These are phyloP conservation scores for Cladopsammia gracilis DNA, from an alignment of 64 coral and sea anemone genomes.

Conservation along the genomic window DNA sequence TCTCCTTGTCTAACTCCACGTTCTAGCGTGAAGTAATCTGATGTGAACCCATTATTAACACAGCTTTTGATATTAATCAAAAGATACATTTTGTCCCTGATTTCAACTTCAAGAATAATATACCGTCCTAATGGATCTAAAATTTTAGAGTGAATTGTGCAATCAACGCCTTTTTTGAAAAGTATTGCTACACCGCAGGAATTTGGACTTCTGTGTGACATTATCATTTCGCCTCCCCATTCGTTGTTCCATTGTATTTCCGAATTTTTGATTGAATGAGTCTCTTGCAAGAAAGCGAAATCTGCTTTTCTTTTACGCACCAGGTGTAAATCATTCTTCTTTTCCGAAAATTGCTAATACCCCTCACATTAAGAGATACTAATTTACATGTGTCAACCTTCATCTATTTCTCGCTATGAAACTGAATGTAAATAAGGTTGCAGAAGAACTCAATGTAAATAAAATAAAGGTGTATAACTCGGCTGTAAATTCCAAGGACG, in stretches of 20 bases:
- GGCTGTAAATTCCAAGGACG: too few relatives aligned
- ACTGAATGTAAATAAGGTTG: too few relatives aligned
- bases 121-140: neutral
- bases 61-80: constrained; percentile 33
- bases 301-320: neutral
- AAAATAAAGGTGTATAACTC: too few relatives aligned
- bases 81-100: constrained; percentile 14
- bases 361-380: too few relatives aligned
- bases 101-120: neutral
- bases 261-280: neutral
- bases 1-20: too few relatives aligned
- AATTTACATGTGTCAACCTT: too few relatives aligned
- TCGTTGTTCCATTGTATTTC: neutral
- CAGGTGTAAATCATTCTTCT: too few relatives aligned
- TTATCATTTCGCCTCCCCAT: constrained; percentile 28
- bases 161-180: constrained; percentile 5
- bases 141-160: neutral
- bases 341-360: too few relatives aligned
- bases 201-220: constrained; percentile 22
- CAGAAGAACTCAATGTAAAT: too few relatives aligned
- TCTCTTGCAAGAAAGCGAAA: constrained; percentile 4
- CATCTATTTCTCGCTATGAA: too few relatives aligned
- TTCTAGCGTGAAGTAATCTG: too few relatives aligned
- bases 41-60: too few relatives aligned
- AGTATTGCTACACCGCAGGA: constrained; percentile 20